phyloP scores from a whole-genome alignment of 2,113 vertebrate species.

The Tachysurus vachellii region DNA sequence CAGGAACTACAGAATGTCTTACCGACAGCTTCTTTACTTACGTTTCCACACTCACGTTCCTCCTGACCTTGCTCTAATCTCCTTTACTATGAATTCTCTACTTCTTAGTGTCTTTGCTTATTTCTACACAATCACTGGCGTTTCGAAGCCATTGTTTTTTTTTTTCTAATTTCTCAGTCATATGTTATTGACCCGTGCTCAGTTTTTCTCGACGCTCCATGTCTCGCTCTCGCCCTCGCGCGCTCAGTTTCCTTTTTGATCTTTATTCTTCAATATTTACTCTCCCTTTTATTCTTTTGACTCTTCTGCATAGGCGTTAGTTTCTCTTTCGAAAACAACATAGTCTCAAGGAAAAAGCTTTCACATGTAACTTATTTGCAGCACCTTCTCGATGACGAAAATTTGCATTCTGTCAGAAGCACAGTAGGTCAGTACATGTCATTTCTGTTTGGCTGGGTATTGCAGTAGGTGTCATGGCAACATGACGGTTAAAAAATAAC shows the following conservation, averaged over 20 bases:
- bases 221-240: not conserved
- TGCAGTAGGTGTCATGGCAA: conserved; percentile 23
- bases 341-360: not conserved
- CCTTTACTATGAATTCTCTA: not conserved
- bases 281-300: too few relatives aligned
- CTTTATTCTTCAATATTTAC: not conserved
- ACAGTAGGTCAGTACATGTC: conserved; percentile 7
- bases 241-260: not conserved
- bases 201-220: not conserved
- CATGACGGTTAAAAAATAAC: conserved; percentile 10
- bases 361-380: not conserved
- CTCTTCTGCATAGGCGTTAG: not conserved
- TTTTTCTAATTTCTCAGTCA: not conserved
- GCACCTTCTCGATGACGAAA: not conserved
- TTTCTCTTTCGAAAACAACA: not conserved
- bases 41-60: not conserved
- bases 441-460: conserved; percentile 2
- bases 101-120: conserved; percentile 12
- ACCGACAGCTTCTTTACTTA: not conserved
- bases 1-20: not conserved
- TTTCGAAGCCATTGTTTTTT: not conserved
- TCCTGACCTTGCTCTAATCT: not conserved
- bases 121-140: too few relatives aligned
- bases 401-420: conserved; percentile 18
- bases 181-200: not conserved